Conservation (phyloP, 2,113 vertebrate species). For the Thermophis baileyi region DNA sequence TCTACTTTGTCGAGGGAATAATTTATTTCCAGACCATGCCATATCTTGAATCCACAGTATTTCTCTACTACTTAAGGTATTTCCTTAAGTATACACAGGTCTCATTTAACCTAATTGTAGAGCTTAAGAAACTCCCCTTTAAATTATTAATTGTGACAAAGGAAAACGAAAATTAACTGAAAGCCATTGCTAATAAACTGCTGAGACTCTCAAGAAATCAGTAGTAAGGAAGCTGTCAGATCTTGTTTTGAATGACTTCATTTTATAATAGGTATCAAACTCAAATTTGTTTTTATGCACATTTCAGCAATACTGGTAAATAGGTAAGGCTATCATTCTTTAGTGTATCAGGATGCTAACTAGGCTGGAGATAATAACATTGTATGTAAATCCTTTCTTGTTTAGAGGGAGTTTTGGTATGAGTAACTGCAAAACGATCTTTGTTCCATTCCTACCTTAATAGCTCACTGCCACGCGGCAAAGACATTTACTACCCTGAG, state of each 20-base stretch:
- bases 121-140: not conserved
- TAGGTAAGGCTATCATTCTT: not conserved
- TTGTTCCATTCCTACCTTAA: constrained; percentile 57
- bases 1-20: not conserved
- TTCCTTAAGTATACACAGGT: not conserved
- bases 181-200: not conserved
- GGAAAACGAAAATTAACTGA: not conserved
- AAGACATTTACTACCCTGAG: constrained; percentile 64
- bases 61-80: not conserved
- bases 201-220: not conserved
- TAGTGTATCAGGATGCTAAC: not conserved
- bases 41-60: not conserved
- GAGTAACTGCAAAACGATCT: constrained; percentile 54
- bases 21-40: not conserved
- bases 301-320: not conserved
- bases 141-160: not conserved
- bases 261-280: not conserved
- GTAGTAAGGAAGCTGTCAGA: not conserved
- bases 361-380: not conserved
- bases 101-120: not conserved
- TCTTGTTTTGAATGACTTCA: not conserved
- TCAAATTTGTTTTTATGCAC: not conserved
- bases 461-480: constrained; percentile 65
- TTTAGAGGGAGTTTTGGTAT: constrained; percentile 13
- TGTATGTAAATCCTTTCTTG: not conserved